phyloP scores from a whole-genome alignment of 1,140 invertebrate genomes.

The Eurosta solidaginis region DNA sequence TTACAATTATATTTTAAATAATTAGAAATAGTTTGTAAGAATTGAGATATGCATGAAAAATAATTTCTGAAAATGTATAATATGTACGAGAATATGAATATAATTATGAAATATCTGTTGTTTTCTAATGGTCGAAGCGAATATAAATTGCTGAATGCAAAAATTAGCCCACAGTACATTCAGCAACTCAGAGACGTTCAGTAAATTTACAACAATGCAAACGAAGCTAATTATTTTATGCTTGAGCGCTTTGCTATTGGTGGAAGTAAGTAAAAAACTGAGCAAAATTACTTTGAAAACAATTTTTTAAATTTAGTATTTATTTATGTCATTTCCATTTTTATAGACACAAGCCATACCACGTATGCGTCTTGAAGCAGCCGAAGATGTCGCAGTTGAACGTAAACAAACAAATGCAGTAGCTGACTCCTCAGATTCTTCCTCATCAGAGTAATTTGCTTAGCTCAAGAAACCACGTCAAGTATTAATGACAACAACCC shows the following conservation, averaged over 20 bases:
- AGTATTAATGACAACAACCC: background rate
- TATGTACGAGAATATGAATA: background rate
- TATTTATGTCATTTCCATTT: background rate
- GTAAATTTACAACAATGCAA: background rate
- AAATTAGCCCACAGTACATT: background rate
- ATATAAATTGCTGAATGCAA: constrained; percentile 2
- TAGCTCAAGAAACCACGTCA: background rate
- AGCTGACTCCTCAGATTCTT: background rate
- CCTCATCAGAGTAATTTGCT: background rate
- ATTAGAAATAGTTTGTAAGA: no score
- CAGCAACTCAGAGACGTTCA: background rate
- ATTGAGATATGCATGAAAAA: background rate
- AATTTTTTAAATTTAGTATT: background rate
- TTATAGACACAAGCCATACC: background rate
- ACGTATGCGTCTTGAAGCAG: background rate
- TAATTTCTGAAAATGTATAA: background rate
- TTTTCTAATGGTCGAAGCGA: background rate
- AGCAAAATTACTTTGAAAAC: background rate
- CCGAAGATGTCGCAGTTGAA: background rate
- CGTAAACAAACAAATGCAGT: background rate
- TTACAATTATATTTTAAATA: background rate
- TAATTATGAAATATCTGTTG: background rate
- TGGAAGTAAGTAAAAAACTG: background rate
- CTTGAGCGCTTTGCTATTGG: background rate
- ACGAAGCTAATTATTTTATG: background rate